Base-by-base conservation (phyloP, 2,888 invertebrate species). In the Sarcophaga caerulescens region DNA sequence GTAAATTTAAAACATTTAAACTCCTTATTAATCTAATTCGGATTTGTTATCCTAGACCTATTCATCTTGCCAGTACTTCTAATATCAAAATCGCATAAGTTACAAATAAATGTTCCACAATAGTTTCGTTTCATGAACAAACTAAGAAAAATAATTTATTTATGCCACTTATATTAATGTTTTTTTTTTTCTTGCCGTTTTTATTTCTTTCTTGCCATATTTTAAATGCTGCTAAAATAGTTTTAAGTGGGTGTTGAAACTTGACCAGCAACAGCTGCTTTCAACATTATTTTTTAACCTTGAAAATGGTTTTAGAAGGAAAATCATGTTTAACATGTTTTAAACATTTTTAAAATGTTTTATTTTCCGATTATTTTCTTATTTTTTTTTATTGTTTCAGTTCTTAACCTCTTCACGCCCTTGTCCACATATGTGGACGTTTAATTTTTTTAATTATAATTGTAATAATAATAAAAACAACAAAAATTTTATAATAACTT, bases 191-290 rank as follows among this genome's bases (percentile, higher is more conserved):
- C 35, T 47, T 25, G 60, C 47, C 68, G 66, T 69, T 52, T 44
- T 81, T 47, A 35, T 14, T 62, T 35, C 35, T 14, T 62, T 35
- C 35, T 47, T 19, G 60, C 60, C 68, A 68, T 69, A 63, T 44
- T 75, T 81, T 47, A 35, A 19, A 8, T 44, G 35, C 1, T 11
- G n/a, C 17, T 17, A 74, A 77, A 71, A 44, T 21, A 8, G 21
- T 63, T 23, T 63, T 59, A 59, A 73, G 62, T 66, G 71, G 66
- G 77, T 76, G 73, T 83, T 45, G 45, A 63, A 63, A 47, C 57
- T 59, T 63, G 62, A 62, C 63, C 57, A 79, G 78, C 68, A 83
- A 83, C 83, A 83, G 83, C 83, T 78, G 83, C 19, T 78, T 8
- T n/a, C 25, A 59, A n/a, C 69, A 69, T 70, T 70, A 25, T 57